Evolutionary conservation across 2,797 vertebrate genomes (phyloP), one percentile per base, ranked within the genome.

Genomic region (Gephyroberyx darwinii): DNA sequence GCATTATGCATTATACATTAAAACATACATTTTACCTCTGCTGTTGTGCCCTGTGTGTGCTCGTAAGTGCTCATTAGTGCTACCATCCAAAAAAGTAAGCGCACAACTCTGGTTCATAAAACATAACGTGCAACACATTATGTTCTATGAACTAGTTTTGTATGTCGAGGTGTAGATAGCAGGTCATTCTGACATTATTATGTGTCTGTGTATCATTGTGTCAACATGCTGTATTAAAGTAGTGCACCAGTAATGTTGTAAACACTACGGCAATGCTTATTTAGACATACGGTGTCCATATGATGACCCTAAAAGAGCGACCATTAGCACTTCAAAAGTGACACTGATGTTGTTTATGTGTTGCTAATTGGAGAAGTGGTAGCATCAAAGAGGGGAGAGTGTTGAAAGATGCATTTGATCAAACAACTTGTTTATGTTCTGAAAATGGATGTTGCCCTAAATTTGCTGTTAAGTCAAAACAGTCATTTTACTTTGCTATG

Each of bases 291-390:
- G 41, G 31, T 13, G 14, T 61, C 68, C 39, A 10, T 37, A 19
- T 4, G 9, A 26, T 33, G 41, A 37, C 39, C 31, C 39, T 30
- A 54, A 61, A 20, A 53, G 14, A 43, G 8, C 45, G 50, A 54
- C 26, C 43, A 63, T 62, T 19, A 71, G 69, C 59, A 71, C 37
- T 56, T 71, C 51, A 63, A 63, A 47, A 48, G 59, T 48, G 59
- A 63, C 50, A 62, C 37, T 55, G 37, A 53, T 47, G 68, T 30
- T 45, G 39, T 51, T 47, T 50, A 54, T 37, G 37, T 55, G 59
- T 55, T 55, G 69, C 39, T 71, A 71, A 71, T 71, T 62, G 51
- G 39, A 35, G 22, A 52, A 45, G 30, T 14, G 3, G 17, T 20
- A 55, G n/a, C 39, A 62, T 71, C 69, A 71, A 71, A 71, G 69